A percentile compares a stretch with the other conserved stretches of the same genome.
Evolutionary conservation across 2,888 invertebrate species (phyloP).

Genomic region (Timema cristinae): DNA sequence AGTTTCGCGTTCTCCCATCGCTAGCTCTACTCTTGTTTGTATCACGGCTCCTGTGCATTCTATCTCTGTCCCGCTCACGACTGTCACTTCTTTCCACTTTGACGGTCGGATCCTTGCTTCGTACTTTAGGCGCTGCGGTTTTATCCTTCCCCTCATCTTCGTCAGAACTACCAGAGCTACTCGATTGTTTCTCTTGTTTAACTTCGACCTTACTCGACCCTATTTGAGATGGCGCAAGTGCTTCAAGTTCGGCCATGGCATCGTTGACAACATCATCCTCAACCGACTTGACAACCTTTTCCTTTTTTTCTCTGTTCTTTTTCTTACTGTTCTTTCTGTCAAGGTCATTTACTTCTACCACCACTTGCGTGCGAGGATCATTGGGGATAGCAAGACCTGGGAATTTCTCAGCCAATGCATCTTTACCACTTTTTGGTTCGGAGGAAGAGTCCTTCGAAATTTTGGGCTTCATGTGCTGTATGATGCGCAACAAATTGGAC

Average conservation of each 20-base stretch:
- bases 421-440: conserved; percentile 44
- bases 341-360: conserved; percentile 36
- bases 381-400: conserved; percentile 80
- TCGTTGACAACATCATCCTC: conserved; percentile 61
- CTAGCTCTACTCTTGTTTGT: conserved; percentile 30
- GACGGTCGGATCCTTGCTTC: no score
- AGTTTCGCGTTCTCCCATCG: conserved; percentile 28
- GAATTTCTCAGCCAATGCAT: conserved; percentile 65
- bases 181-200: conserved; percentile 18
- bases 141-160: neutral
- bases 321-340: conserved; percentile 44
- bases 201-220: conserved; percentile 19
- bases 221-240: conserved; percentile 65
- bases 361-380: conserved; percentile 52
- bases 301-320: conserved; percentile 38
- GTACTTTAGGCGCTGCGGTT: no score
- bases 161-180: conserved; percentile 8
- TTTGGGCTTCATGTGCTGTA: conserved; percentile 86
- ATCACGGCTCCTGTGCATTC: conserved; percentile 43
- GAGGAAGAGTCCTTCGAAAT: conserved; percentile 32
- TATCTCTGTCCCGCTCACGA: conserved; percentile 24
- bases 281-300: conserved; percentile 37
- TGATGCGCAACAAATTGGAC: conserved; percentile 87
- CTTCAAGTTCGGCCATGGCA: conserved; percentile 81
- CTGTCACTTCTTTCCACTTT: neutral